Evolutionary conservation across 2,888 invertebrate species (phyloP).

Genomic region (Coelinius sp.): DNA sequence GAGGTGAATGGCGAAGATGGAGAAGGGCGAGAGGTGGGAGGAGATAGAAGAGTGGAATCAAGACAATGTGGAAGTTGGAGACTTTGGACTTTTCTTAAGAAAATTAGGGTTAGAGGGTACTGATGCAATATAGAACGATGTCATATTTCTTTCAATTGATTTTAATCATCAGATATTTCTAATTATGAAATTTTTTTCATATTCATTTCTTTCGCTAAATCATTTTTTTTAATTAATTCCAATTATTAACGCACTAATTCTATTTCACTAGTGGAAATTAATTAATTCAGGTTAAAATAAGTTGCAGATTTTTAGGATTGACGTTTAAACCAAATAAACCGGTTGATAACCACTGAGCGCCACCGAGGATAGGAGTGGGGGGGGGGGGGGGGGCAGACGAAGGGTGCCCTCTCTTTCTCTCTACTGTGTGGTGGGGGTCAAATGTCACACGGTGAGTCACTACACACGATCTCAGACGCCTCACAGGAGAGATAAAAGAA

Average conservation of each 20-base stretch:
- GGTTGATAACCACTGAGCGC: constrained; percentile 58
- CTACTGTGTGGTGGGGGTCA: constrained; percentile 58
- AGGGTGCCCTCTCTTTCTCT: constrained; percentile 18
- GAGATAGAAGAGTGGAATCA: not conserved
- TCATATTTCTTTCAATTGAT: too few species aligned
- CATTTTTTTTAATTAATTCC: too few species aligned
- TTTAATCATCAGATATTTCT: too few species aligned
- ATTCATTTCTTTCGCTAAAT: too few species aligned
- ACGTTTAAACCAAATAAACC: constrained; percentile 6
- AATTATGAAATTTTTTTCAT: too few species aligned
- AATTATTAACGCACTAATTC: too few species aligned
- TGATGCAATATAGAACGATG: not conserved
- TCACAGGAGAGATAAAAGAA: not conserved
- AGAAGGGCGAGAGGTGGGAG: not conserved
- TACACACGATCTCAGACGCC: constrained; percentile 21
- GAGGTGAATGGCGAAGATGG: not conserved
- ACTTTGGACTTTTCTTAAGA: not conserved
- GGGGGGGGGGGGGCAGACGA: constrained; percentile 5
- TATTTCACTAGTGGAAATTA: too few species aligned
- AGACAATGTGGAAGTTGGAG: constrained; percentile 23
- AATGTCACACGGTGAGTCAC: constrained; percentile 64
- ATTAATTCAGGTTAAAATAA: not conserved
- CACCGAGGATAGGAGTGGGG: constrained; percentile 43
- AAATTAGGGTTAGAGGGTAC: not conserved
- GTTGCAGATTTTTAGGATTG: not conserved